Base-by-base conservation (phyloP, 2,888 invertebrate genomes). In the Ormyrus pomaceus region DNA sequence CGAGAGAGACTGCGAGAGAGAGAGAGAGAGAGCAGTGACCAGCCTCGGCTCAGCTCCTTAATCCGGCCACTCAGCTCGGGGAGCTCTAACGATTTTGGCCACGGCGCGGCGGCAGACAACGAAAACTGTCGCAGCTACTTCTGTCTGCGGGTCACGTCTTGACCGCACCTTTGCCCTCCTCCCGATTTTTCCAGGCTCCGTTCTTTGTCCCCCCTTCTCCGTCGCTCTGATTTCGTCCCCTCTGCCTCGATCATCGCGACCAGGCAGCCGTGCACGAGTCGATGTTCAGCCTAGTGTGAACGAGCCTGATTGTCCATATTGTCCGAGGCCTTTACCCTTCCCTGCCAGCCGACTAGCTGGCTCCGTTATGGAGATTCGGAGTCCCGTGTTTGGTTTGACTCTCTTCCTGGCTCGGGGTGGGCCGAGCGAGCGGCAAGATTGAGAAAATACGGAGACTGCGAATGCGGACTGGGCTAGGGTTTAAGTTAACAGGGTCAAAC, bases 231-330 rank as follows among this genome's bases (percentile, higher is more conserved):
- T 48, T 19, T 19, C 19, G 19, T 19, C 19, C 19, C 19, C 19
- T 19, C 19, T 19, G 19, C 19, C 19, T 19, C 19, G 19, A 19
- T 19, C 19, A 19, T 19, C 19, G 19, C 19, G 19, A 62, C 50
- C 61, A 19, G 59, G 2, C 19, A 51, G 19, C 45, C 56, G 11
- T 45, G 72, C 51, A 19, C 64, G 46, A 64, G 55, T 19, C 82
- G 77, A 79, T 85, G 86, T 79, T 81, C 87, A 86, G 83, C 87
- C 87, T 88, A 88, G 85, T 87, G 87, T 87, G 84, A 89, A 89
- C 84, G 85, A 87, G 87, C 87, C 86, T 89, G 89, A 90, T 90
- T 89, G 89, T 89, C 89, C 89, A 88, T 88, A 90, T 89, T 89
- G 89, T 89, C 88, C 87, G 78, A 83, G 74, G 77, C 82, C 5